These are phyloP conservation scores for Ruditapes philippinarum DNA, from an alignment of 1,140 invertebrate species.

Conservation along the genomic window DNA sequence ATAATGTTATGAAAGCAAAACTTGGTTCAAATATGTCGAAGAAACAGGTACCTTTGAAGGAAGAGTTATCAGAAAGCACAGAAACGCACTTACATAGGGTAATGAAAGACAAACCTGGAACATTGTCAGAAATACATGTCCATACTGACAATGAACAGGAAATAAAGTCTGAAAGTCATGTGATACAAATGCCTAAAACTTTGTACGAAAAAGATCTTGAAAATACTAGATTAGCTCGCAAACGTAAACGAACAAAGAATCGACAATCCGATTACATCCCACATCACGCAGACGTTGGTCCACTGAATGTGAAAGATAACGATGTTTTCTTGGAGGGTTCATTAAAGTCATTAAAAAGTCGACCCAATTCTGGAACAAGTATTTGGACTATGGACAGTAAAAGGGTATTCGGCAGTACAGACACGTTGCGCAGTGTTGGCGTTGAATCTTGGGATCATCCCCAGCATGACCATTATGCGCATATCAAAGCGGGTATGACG, in stretches of 20 bases:
- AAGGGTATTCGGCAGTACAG: conserved; percentile 21
- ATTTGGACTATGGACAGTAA: conserved; percentile 26
- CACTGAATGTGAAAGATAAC: neutral
- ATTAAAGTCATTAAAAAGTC: neutral
- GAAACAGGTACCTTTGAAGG: neutral
- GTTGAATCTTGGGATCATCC: neutral
- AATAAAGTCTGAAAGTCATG: neutral
- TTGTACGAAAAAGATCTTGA: conserved; percentile 41
- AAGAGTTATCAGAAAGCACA: neutral
- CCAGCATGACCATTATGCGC: neutral
- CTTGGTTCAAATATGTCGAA: neutral
- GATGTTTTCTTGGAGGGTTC: neutral
- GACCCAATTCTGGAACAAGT: conserved; percentile 37
- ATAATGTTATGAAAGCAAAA: neutral
- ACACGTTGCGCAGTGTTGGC: conserved; percentile 20
- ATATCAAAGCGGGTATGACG: conserved; percentile 1
- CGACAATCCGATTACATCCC: conserved; percentile 22
- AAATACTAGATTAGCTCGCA: conserved; percentile 21
- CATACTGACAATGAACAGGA: neutral
- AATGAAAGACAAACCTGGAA: neutral
- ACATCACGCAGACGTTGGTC: neutral
- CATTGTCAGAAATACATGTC: neutral
- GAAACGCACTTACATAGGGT: neutral
- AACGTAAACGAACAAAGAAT: conserved; percentile 24
- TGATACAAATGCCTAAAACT: neutral